Evolutionary conservation across 2,797 vertebrate species (phyloP).

Genomic region (Nyctibius grandis): DNA sequence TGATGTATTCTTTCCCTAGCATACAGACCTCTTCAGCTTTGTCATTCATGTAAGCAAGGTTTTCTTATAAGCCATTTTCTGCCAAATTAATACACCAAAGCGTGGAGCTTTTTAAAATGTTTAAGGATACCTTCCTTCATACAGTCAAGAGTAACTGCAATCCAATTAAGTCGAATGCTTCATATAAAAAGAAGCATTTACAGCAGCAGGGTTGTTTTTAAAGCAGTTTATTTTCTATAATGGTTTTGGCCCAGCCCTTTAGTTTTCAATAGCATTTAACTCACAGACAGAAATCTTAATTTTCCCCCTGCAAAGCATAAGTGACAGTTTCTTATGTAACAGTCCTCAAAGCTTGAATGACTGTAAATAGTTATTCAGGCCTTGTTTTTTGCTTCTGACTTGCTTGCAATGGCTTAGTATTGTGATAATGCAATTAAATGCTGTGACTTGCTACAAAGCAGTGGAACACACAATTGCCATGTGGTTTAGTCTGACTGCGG

Average conservation of each 20-base stretch:
- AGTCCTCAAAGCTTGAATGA: neutral
- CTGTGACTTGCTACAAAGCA: neutral
- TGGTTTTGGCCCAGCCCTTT: constrained; percentile 1
- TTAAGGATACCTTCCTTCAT: constrained; percentile 7
- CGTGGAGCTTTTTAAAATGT: constrained; percentile 37
- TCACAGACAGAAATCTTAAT: constrained; percentile 1
- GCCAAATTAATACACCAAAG: constrained; percentile 36
- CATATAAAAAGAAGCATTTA: constrained; percentile 26
- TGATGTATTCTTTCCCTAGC: neutral
- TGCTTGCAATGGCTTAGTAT: neutral
- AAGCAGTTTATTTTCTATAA: constrained; percentile 35
- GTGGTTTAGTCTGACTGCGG: neutral
- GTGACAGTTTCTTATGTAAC: neutral
- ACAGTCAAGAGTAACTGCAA: constrained; percentile 17
- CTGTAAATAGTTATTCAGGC: neutral
- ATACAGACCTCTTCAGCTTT: neutral
- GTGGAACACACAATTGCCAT: neutral
- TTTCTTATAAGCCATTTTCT: constrained; percentile 40
- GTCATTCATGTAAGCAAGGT: constrained; percentile 1
- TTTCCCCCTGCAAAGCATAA: neutral
- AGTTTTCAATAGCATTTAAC: constrained; percentile 21
- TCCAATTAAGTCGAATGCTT: constrained; percentile 49
- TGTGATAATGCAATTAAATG: constrained; percentile 51
- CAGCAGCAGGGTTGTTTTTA: constrained; percentile 9
- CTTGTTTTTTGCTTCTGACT: neutral